These are phyloP conservation scores for Drosophila yooni DNA, from an alignment of 2,888 invertebrate genomes.

Conservation along the genomic window DNA sequence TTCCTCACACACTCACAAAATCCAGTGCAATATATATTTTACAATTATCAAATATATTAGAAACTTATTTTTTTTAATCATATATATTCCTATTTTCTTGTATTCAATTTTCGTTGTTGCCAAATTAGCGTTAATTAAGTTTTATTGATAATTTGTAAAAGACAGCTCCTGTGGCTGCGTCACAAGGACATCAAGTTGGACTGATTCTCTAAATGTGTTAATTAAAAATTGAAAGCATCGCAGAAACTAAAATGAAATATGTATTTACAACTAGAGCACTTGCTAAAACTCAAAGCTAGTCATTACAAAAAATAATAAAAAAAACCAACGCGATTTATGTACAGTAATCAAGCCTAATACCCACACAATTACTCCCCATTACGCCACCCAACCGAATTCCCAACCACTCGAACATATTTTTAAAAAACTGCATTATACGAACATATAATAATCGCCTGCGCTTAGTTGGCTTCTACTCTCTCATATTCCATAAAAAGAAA, in stretches of 20 bases:
- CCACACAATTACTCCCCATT: constrained; percentile 3
- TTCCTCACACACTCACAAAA: constrained; percentile 1
- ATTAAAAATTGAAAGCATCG: constrained; percentile 45
- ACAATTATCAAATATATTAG: constrained; percentile 22
- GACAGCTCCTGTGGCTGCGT: constrained; percentile 24
- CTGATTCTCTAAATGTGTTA: constrained; percentile 66
- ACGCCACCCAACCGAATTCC: not conserved
- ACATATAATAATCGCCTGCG: constrained; percentile 39
- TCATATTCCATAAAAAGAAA: constrained; percentile 9
- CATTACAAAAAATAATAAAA: constrained; percentile 33
- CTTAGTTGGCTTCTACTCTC: constrained; percentile 52
- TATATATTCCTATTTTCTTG: constrained; percentile 22
- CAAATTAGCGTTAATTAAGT: constrained; percentile 77
- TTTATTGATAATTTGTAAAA: constrained; percentile 56
- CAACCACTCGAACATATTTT: constrained; percentile 2
- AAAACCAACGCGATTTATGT: constrained; percentile 51
- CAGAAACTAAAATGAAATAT: constrained; percentile 21
- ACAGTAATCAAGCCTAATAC: constrained; percentile 60
- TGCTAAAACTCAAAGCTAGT: constrained; percentile 67
- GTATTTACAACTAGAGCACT: constrained; percentile 53
- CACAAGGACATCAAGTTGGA: constrained; percentile 56
- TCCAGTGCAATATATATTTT: constrained; percentile 63
- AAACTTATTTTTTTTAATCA: constrained; percentile 21
- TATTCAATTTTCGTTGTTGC: constrained; percentile 70
- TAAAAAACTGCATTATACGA: constrained; percentile 16